phyloP scores from a whole-genome alignment of 2,113 vertebrate genomes.

The Oreochromis spilurus region DNA sequence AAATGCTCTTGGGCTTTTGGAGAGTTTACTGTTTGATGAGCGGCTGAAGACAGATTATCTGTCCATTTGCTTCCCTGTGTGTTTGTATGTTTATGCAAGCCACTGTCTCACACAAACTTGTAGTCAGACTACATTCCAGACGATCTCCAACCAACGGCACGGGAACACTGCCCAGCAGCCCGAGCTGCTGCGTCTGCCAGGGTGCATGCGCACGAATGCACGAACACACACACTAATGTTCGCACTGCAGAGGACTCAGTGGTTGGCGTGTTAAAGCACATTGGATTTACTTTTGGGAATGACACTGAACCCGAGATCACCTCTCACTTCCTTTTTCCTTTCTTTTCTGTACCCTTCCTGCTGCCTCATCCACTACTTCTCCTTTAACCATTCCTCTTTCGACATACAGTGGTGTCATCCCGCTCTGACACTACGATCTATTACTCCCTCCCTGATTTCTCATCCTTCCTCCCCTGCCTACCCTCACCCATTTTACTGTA shows the following conservation, averaged over 20 bases:
- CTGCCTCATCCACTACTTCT: neutral
- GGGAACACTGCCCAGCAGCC: slow-evolving; percentile 28
- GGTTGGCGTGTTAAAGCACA: neutral
- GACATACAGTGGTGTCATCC: slow-evolving; percentile 52
- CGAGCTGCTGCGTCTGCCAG: neutral
- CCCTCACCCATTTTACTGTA: slow-evolving; percentile 64
- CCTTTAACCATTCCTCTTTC: slow-evolving; percentile 1
- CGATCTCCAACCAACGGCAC: slow-evolving; percentile 29
- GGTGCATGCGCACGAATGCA: neutral
- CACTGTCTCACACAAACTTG: slow-evolving; percentile 46
- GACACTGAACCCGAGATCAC: neutral
- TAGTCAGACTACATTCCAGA: slow-evolving; percentile 65
- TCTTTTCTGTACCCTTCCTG: neutral
- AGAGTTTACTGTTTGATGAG: neutral
- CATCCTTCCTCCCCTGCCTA: slow-evolving; percentile 36
- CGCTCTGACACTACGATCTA: slow-evolving; percentile 28
- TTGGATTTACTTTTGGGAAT: slow-evolving; percentile 22
- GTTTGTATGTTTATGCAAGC: neutral
- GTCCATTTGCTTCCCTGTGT: slow-evolving; percentile 1
- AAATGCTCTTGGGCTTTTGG: neutral
- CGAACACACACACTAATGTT: neutral
- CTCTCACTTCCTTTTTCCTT: neutral
- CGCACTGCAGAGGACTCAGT: neutral
- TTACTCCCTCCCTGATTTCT: slow-evolving; percentile 21
- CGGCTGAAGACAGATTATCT: slow-evolving; percentile 6